Conservation (phyloP, 2,797 vertebrate genomes). For the Ammospiza maritima region DNA sequence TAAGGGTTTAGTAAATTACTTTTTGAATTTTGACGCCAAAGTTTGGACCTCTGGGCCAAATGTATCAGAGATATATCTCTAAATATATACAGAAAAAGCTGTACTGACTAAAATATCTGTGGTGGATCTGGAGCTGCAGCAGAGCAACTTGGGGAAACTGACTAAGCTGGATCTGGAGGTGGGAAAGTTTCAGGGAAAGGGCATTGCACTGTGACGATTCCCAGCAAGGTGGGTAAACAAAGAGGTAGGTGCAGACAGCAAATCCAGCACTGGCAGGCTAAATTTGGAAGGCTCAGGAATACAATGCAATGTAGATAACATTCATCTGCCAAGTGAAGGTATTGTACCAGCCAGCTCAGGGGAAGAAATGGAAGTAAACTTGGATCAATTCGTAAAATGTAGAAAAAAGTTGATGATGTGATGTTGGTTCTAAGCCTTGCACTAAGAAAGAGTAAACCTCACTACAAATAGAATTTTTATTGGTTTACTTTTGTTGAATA, state of each 20-base stretch:
- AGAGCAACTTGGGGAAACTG: not conserved
- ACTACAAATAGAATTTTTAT: not conserved
- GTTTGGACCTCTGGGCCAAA: not conserved
- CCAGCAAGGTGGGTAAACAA: not conserved
- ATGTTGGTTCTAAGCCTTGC: not conserved
- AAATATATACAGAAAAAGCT: not conserved
- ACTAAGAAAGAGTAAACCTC: not conserved
- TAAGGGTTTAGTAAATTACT: not conserved
- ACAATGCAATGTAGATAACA: not conserved
- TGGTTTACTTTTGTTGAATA: not conserved
- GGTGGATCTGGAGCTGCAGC: not conserved
- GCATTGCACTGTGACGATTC: not conserved
- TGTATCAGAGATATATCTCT: not conserved
- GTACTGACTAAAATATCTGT: not conserved
- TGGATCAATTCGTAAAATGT: not conserved
- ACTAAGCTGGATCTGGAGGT: not conserved
- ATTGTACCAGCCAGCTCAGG: not conserved
- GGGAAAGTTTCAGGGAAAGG: not conserved
- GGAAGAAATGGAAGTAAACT: not conserved
- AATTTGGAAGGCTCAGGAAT: not conserved
- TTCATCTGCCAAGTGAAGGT: not conserved
- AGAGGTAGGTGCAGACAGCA: not conserved
- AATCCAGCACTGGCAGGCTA: rapidly evolving
- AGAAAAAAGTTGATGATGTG: not conserved
- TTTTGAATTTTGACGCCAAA: not conserved